Conservation (phyloP, 2,888 invertebrate species). For the Drosophila mettleri region DNA sequence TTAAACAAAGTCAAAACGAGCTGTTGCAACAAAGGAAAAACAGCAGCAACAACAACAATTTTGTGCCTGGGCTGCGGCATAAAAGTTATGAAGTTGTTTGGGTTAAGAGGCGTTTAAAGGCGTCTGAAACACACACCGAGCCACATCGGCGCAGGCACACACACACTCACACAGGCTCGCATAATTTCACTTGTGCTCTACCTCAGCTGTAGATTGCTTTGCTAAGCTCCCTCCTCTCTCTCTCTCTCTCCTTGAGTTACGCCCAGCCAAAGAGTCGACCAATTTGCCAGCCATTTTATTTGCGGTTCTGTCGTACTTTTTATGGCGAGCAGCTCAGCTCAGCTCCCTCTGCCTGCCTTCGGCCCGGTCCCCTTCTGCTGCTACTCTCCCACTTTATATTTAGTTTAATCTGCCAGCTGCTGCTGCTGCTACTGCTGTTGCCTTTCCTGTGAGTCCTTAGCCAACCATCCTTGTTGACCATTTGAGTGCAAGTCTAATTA, state of each 20-base stretch:
- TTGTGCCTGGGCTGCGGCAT: slow-evolving; percentile 19
- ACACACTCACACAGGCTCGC: slow-evolving; percentile 27
- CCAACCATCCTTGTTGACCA: slow-evolving; percentile 63
- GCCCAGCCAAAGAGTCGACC: slow-evolving; percentile 25
- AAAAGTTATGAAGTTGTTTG: slow-evolving; percentile 47
- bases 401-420: slow-evolving; percentile 57
- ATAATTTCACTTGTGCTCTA: slow-evolving; percentile 55
- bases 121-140: slow-evolving; percentile 38
- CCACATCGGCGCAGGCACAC: no score
- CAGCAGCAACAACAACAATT: slow-evolving; percentile 23
- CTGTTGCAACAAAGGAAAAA: slow-evolving; percentile 34
- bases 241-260: neutral
- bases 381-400: no score
- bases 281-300: slow-evolving; percentile 76
- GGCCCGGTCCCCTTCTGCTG: no score
- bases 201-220: neutral
- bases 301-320: slow-evolving; percentile 68
- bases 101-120: slow-evolving; percentile 53
- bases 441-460: slow-evolving; percentile 1
- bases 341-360: neutral
- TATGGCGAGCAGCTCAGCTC: slow-evolving; percentile 31
- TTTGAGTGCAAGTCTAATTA: slow-evolving; percentile 75
- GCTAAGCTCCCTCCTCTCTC: neutral
- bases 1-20: slow-evolving; percentile 60
- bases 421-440: slow-evolving; percentile 19